Base-by-base conservation (phyloP, 2,113 vertebrate species). In the Pangasianodon hypophthalmus region DNA sequence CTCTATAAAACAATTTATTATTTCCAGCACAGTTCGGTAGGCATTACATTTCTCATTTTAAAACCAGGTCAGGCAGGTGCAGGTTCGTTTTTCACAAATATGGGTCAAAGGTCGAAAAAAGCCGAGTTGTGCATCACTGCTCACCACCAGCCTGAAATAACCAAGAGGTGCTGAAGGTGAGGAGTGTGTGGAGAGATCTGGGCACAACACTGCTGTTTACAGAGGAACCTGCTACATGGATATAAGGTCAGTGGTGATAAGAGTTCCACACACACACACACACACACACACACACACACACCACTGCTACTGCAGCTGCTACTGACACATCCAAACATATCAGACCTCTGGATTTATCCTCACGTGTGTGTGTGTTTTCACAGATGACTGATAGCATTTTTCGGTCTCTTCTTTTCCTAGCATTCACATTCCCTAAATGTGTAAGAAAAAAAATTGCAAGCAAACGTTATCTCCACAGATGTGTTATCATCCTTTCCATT, bases 201-300 rank as follows among this genome's bases (percentile, higher is more conserved):
- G 50, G 81, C 46, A 81, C 87, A 62, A 32, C 58, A 84, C 83
- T n/a, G 87, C 86, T 85, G 91, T 87, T 86, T 87, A 84, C 87
- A 92, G 84, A 86, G 82, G 58, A 79, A 62, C 60, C 89, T 92
- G 91, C 77, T 21, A 83, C 85, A 87, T 84, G 58, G 79, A 92
- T 89, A 92, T 92, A 91, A 92, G 82, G 79, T 69, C 71, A 60
- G 29, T 21, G 32, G 64, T 85, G 91, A 90, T 92, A 92, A 92
- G 87, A 88, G 89, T 46, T 83, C 14, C 26, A 73, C 75, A 75
- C 41, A 86, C 79, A 89, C 80, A 88, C 87, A 54, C 83, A 69
- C 85, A 89, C 69, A 87, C 90, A 86, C 71, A 77, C 87, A 86
- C 75, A 90, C 88, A 91, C 87, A 84, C 52, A 88, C 79, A 88